These are phyloP conservation scores for Ridgeia piscesae DNA, from an alignment of 1,140 invertebrate genomes.

Conservation along the genomic window DNA sequence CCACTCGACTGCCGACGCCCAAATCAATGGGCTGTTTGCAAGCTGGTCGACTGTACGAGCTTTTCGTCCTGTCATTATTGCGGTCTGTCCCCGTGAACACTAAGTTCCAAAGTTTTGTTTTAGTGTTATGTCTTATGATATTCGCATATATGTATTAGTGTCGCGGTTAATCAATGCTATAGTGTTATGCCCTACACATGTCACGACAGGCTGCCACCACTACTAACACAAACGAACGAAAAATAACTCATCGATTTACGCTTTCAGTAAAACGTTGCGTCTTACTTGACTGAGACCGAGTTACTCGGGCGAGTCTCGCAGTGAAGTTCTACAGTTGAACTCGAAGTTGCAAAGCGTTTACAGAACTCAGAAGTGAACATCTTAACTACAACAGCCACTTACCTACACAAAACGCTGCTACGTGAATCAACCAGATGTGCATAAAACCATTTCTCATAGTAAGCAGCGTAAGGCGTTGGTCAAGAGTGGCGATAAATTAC, in stretches of 20 bases:
- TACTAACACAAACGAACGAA: not conserved
- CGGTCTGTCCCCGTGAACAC: not conserved
- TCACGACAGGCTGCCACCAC: not conserved
- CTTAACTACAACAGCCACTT: not conserved
- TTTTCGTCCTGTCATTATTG: too few species aligned
- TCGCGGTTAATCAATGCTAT: not conserved
- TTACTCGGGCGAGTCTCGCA: too few species aligned
- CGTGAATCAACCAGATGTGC: not conserved
- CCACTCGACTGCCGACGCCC: too few species aligned
- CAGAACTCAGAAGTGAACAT: not conserved
- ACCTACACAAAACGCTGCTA: not conserved
- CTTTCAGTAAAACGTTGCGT: too few species aligned
- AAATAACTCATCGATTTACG: not conserved
- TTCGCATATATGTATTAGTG: not conserved
- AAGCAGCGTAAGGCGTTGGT: not conserved
- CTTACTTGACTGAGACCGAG: not conserved
- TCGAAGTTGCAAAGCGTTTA: conserved; percentile 5
- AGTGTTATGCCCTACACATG: not conserved
- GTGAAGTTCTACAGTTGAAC: too few species aligned
- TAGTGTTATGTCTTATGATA: not conserved
- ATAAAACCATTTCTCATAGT: not conserved
- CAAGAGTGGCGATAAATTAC: not conserved
- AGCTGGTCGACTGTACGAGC: too few species aligned
- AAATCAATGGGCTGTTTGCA: too few species aligned
- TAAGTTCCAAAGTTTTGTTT: not conserved